A percentile compares a stretch with the other conserved stretches of the same genome.
These are phyloP conservation scores for Lycia hirtaria DNA, from an alignment of 2,888 invertebrate species.

Conservation along the genomic window DNA sequence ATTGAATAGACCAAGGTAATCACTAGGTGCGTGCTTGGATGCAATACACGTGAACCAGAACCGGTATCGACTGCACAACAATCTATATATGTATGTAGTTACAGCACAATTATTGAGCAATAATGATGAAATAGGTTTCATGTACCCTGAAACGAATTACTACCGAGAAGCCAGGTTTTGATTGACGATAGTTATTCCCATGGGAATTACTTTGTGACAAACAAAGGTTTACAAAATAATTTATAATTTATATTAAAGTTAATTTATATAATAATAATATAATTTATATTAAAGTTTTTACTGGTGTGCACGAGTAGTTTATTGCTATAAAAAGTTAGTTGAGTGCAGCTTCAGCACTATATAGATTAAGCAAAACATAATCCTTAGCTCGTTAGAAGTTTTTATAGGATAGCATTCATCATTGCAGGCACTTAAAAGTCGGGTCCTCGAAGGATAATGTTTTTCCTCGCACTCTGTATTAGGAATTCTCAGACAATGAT, in stretches of 20 bases:
- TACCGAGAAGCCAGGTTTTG: constrained; percentile 26
- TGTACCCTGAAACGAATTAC: constrained; percentile 31
- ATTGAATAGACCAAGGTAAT: constrained; percentile 31
- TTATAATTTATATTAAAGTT: constrained; percentile 50
- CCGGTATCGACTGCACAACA: constrained; percentile 36
- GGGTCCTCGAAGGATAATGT: constrained; percentile 40
- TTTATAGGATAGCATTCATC: constrained; percentile 54
- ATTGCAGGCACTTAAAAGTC: constrained; percentile 45
- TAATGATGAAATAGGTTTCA: constrained; percentile 35
- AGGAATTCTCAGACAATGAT: constrained; percentile 19
- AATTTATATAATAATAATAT: constrained; percentile 41
- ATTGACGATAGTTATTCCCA: constrained; percentile 38
- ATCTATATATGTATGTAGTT: constrained; percentile 40
- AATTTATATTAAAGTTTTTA: constrained; percentile 54
- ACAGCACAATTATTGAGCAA: constrained; percentile 40
- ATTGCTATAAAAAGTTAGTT: constrained; percentile 56
- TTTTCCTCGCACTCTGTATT: constrained; percentile 18
- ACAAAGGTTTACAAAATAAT: constrained; percentile 43
- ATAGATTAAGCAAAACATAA: constrained; percentile 51
- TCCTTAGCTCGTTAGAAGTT: constrained; percentile 40
- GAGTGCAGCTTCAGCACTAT: constrained; percentile 45
- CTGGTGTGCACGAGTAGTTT: constrained; percentile 52
- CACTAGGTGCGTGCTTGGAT: constrained; percentile 34
- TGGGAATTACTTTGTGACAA: constrained; percentile 34
- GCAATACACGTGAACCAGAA: constrained; percentile 37